These are phyloP conservation scores for Bombylius major DNA, from an alignment of 2,888 invertebrate genomes.

Conservation along the genomic window DNA sequence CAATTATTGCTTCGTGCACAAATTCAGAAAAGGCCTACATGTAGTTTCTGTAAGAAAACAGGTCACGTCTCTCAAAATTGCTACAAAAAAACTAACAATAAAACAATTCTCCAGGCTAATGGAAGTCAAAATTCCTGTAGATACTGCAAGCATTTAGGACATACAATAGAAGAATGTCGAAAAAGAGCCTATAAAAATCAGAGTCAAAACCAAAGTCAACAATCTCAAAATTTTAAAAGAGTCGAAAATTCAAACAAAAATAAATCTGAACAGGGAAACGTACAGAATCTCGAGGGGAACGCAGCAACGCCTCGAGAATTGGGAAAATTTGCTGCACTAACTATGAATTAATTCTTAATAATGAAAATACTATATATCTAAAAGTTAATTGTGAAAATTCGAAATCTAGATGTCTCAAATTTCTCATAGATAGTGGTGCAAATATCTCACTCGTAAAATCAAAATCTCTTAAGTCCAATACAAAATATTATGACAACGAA, in stretches of 20 bases:
- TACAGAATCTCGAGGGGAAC: neutral
- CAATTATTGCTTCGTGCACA: no score
- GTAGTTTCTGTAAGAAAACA: no score
- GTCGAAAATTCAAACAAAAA: neutral
- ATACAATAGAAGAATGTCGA: neutral
- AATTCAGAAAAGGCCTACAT: no score
- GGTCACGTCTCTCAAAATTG: neutral
- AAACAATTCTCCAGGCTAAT: neutral
- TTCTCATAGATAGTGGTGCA: neutral
- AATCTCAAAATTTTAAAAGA: no score
- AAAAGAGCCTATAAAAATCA: neutral
- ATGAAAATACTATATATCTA: neutral
- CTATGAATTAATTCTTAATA: neutral
- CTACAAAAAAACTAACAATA: conserved; percentile 6
- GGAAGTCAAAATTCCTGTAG: neutral
- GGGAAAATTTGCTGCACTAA: neutral
- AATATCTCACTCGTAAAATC: neutral
- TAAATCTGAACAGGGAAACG: neutral
- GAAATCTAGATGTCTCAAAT: neutral
- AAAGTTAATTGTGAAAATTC: neutral
- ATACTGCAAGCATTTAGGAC: neutral
- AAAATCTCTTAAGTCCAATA: neutral
- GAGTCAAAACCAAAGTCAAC: no score
- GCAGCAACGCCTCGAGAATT: neutral
- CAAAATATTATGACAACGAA: neutral